Evolutionary conservation across 2,888 invertebrate species (phyloP).

Genomic region (Thymelicus sylvestris): DNA sequence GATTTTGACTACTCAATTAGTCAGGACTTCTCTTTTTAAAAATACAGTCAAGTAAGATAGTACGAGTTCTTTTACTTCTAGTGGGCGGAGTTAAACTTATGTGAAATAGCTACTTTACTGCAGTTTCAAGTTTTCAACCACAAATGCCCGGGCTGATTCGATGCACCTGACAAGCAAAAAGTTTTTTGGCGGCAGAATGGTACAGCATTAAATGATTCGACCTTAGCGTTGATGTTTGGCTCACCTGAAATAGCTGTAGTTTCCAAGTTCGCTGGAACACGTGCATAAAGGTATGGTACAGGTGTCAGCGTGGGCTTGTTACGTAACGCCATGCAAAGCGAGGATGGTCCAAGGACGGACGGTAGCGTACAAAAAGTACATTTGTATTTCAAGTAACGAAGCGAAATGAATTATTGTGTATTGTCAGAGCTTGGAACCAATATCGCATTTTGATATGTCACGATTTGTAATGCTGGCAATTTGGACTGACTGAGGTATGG

Average conservation of each 20-base stretch:
- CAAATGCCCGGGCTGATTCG: constrained; percentile 25
- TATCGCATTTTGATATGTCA: constrained; percentile 15
- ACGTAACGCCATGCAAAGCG: constrained; percentile 69
- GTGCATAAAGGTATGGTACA: constrained; percentile 66
- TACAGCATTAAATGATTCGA: constrained; percentile 33
- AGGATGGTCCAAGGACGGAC: constrained; percentile 58
- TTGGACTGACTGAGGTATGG: neutral
- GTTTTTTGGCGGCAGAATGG: constrained; percentile 9
- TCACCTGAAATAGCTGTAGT: constrained; percentile 64
- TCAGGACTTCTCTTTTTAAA: too few species aligned
- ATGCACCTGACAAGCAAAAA: constrained; percentile 12
- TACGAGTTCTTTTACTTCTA: too few species aligned
- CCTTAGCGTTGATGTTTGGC: constrained; percentile 44
- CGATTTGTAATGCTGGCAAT: constrained; percentile 7
- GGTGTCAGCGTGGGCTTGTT: constrained; percentile 71
- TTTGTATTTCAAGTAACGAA: constrained; percentile 35
- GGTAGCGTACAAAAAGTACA: constrained; percentile 34
- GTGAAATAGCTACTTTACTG: neutral
- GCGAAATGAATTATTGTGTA: constrained; percentile 9
- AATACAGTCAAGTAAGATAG: too few species aligned
- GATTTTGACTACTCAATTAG: too few species aligned
- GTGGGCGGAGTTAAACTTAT: neutral
- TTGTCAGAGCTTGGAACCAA: neutral
- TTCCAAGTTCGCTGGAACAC: constrained; percentile 62
- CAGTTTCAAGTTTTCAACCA: constrained; percentile 24